These are phyloP conservation scores for Drosophila mayri DNA, from an alignment of 1,140 invertebrate genomes.

Conservation along the genomic window DNA sequence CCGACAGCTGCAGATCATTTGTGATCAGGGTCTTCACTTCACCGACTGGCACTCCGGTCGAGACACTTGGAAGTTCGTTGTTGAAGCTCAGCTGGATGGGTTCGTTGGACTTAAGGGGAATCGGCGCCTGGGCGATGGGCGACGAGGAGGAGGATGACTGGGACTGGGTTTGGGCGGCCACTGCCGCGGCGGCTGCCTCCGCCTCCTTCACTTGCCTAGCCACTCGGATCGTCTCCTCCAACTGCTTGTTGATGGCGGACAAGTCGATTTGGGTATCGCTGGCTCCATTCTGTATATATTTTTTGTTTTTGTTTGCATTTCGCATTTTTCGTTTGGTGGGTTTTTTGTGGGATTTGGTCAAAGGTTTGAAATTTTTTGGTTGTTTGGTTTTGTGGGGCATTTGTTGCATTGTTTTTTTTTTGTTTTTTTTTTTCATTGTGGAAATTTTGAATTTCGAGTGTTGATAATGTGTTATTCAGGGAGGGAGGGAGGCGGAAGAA, in stretches of 20 bases:
- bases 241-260: slow-evolving; percentile 82
- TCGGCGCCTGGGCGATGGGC: slow-evolving; percentile 60
- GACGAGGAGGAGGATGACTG: slow-evolving; percentile 34
- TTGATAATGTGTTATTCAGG: slow-evolving; percentile 57
- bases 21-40: slow-evolving; percentile 67
- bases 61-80: slow-evolving; percentile 83
- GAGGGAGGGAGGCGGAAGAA: not conserved
- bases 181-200: slow-evolving; percentile 71
- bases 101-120: slow-evolving; percentile 75
- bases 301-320: slow-evolving; percentile 9
- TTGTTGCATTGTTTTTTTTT: slow-evolving; percentile 53
- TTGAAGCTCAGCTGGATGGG: slow-evolving; percentile 83
- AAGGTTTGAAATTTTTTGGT: slow-evolving; percentile 17
- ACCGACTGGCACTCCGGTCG: slow-evolving; percentile 5
- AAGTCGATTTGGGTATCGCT: slow-evolving; percentile 83
- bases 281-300: slow-evolving; percentile 70
- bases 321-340: slow-evolving; percentile 18
- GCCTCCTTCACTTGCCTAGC: slow-evolving; percentile 83
- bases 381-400: slow-evolving; percentile 41
- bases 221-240: slow-evolving; percentile 84
- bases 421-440: slow-evolving; percentile 30
- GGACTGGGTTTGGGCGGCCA: slow-evolving; percentile 48
- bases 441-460: slow-evolving; percentile 65
- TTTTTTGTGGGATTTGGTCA: slow-evolving; percentile 31
- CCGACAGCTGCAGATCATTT: slow-evolving; percentile 83